These are phyloP conservation scores for Halocaridina rubra DNA, from an alignment of 2,888 invertebrate genomes.

Conservation along the genomic window DNA sequence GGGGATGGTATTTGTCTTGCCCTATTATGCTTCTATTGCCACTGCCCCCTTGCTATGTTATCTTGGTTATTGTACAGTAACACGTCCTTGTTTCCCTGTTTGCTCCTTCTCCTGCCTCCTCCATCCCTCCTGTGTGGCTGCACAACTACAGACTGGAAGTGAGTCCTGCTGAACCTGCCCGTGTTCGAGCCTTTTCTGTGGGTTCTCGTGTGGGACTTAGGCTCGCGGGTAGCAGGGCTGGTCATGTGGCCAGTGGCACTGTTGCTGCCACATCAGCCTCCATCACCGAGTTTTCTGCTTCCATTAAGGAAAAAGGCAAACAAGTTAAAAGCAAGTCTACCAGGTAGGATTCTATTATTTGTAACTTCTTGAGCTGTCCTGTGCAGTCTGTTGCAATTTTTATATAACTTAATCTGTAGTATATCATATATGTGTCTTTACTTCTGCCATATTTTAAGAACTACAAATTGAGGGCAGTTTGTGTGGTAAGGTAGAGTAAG, in stretches of 20 bases:
- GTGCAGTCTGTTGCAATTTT: too few species aligned
- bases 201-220: slow-evolving; percentile 76
- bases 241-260: slow-evolving; percentile 40
- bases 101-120: slow-evolving; percentile 26
- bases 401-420: too few species aligned
- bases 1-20: slow-evolving; percentile 19
- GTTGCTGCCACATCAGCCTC: slow-evolving; percentile 31
- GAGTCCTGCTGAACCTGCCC: slow-evolving; percentile 65
- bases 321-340: slow-evolving; percentile 61
- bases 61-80: slow-evolving; percentile 38
- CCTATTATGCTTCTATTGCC: slow-evolving; percentile 34
- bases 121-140: slow-evolving; percentile 37
- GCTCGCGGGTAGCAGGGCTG: slow-evolving; percentile 43
- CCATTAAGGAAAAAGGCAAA: slow-evolving; percentile 58
- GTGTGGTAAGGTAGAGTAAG: too few species aligned
- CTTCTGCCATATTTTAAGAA: too few species aligned
- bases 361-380: too few species aligned
- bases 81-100: slow-evolving; percentile 39
- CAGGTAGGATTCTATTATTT: slow-evolving; percentile 40
- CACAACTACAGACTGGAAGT: slow-evolving; percentile 51
- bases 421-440: too few species aligned
- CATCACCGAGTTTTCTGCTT: slow-evolving; percentile 49
- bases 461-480: too few species aligned
- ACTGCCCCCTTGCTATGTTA: slow-evolving; percentile 22
- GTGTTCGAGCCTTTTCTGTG: slow-evolving; percentile 82